Base-by-base conservation (phyloP, 2,888 invertebrate species). In the Lasioglossum calceatum region DNA sequence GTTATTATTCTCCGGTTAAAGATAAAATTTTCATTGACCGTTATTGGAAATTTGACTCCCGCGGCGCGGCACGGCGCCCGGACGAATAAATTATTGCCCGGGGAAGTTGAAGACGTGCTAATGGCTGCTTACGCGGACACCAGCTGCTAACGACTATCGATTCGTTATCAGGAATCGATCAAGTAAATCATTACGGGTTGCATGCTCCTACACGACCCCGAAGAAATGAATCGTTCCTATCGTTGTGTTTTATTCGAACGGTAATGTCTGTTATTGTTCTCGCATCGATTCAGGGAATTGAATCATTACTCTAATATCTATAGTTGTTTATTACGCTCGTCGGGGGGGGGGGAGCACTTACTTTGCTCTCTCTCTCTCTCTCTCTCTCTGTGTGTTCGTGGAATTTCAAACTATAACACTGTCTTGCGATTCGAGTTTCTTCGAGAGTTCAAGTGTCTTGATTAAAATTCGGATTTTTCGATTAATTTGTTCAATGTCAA, bases 1-100 rank as follows among this genome's bases (percentile, higher is more conserved):
- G 83, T 76, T 84, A 76, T 81, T 81, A 83, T 67, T 58, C 81
- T 42, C 23, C 50, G 50, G 81, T 39, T 61, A n/a, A 47, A 27
- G 71, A 81, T 61, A 58, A 61, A 83, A 83, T 71, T 83, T 83
- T 83, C 58, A 83, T 72, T 39, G 32, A 32, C 19, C 54, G 39
- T 61, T 71, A 70, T 67, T 71, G 75, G 39, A 23, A 75, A 44
- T n/a, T 42, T 23, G 47, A 32, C 73, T 36, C 5, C 27, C 4
- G 42, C 27, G n/a, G 32, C 19, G 39, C 14, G 3, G 16, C 3
- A 32, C 27, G 32, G 12, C n/a, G 39, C 14, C 4, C 19, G 42
- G 27, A 36, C n/a, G 71, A 67, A 74, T 19, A 50, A 74, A 70
- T 82, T 54, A 44, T 74, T 74, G 19, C 54, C 71, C 12, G 19